Evolutionary conservation across 2,797 vertebrate species (phyloP), one percentile per base, ranked within the genome.

Genomic region (Sarcoramphus papa): DNA sequence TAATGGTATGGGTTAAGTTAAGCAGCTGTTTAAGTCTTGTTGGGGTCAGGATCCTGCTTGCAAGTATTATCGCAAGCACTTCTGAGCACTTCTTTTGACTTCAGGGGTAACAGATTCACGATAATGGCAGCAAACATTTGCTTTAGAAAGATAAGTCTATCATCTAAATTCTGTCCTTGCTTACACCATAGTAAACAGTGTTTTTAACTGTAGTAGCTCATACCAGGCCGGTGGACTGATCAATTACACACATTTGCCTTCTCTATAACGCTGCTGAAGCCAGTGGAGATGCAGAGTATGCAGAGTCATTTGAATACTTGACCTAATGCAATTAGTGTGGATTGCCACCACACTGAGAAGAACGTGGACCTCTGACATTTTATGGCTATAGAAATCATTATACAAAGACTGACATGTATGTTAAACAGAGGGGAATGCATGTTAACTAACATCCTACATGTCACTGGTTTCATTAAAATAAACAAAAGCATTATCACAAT

Each of bases 401-500:
- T 10, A 56, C 50, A 50, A 15, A 73, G 65, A 50, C 72, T 12
- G 68, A 9, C 53, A 35, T 30, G 4, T 1, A 30, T 12, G 82
- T 24, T 10, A 14, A 35, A 30, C 76, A 64, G 37, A 88, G 37
- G 30, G 25, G 27, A 41, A 60, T 19, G 35, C 12, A 3, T 3
- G 33, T 37, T 70, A 93, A 12, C 54, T 33, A 43, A 6, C 21
- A 1, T 25, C 65, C 91, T 59, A 19, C 20, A 0, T 10, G 43
- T 13, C 62, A 16, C 74, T 12, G 48, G 12, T n/a, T 35, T 48
- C 91, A 12, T 20, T 57, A 63, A 92, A 95, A 90, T 19, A 95
- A 96, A 92, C 30, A 60, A 54, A 91, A 93, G 25, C 85, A 7
- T 92, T 63, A 81, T 79, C 92, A 82, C 92, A 82, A 95, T 41